These are phyloP conservation scores for Macrophya annulata DNA, from an alignment of 2,888 invertebrate genomes.

Conservation along the genomic window DNA sequence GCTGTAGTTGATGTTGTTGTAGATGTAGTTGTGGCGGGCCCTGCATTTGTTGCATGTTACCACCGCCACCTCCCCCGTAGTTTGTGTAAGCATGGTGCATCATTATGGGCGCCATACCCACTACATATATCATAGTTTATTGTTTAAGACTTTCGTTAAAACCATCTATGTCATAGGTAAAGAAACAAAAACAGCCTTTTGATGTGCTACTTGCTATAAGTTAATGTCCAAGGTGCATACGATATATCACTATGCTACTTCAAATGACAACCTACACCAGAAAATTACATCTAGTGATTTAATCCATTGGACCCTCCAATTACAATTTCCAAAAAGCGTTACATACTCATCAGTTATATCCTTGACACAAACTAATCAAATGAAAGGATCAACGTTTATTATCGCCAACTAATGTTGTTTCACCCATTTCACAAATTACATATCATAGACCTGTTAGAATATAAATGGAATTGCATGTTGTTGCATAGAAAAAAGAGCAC, in stretches of 20 bases:
- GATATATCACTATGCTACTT: slow-evolving; percentile 14
- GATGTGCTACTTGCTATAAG: slow-evolving; percentile 29
- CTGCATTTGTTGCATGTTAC: slow-evolving; percentile 81
- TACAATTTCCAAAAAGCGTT: background rate
- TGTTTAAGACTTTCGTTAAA: slow-evolving; percentile 71
- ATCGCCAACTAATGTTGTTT: background rate
- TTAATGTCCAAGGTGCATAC: slow-evolving; percentile 22
- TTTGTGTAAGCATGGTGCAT: slow-evolving; percentile 83
- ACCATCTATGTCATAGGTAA: slow-evolving; percentile 61
- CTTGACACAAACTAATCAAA: background rate
- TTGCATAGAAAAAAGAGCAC: background rate
- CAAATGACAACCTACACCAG: slow-evolving; percentile 35
- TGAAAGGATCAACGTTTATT: background rate
- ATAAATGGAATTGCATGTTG: background rate
- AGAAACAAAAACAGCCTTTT: slow-evolving; percentile 68
- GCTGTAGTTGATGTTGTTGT: slow-evolving; percentile 79
- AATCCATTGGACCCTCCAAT: background rate
- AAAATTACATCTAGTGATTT: background rate
- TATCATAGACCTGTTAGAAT: background rate
- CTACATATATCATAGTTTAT: slow-evolving; percentile 77
- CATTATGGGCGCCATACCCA: slow-evolving; percentile 80
- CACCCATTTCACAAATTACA: background rate
- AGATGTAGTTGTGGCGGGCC: slow-evolving; percentile 80
- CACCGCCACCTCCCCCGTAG: slow-evolving; percentile 83
- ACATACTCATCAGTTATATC: background rate